These are phyloP conservation scores for Neuroscelio doddi DNA, from an alignment of 2,888 invertebrate species.

Conservation along the genomic window DNA sequence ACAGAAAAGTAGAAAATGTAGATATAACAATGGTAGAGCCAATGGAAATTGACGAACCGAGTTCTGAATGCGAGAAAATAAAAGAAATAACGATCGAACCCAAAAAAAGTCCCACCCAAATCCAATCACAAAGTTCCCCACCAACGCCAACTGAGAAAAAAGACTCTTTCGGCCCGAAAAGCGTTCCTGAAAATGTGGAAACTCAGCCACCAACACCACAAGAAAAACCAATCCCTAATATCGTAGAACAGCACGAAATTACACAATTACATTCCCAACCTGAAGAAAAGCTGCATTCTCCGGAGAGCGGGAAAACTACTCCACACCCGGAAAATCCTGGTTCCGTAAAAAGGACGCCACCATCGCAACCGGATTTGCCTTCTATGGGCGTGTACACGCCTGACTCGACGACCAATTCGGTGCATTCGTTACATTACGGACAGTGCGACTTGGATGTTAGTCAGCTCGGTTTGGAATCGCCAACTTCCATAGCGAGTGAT, in stretches of 20 bases:
- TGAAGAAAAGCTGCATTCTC: conserved; percentile 68
- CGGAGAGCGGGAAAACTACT: conserved; percentile 71
- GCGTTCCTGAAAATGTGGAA: conserved; percentile 34
- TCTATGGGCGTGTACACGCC: conserved; percentile 91
- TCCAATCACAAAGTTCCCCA: conserved; percentile 46
- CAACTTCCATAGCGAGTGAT: conserved; percentile 90
- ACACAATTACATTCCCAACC: conserved; percentile 56
- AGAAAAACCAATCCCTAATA: conserved; percentile 50
- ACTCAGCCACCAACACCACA: conserved; percentile 54
- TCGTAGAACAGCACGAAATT: conserved; percentile 35
- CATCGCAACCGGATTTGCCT: conserved; percentile 77
- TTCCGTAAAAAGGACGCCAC: conserved; percentile 74
- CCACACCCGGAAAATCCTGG: conserved; percentile 71
- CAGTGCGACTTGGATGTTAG: conserved; percentile 89
- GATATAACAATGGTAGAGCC: conserved; percentile 32
- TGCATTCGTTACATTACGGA: conserved; percentile 84
- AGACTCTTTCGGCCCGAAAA: conserved; percentile 7
- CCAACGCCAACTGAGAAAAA: conserved; percentile 26
- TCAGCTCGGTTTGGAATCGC: conserved; percentile 89
- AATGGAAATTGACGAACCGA: conserved; percentile 40
- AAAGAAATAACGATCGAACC: conserved; percentile 39
- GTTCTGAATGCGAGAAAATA: conserved; percentile 32
- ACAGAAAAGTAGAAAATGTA: conserved; percentile 22
- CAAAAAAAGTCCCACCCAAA: conserved; percentile 23
- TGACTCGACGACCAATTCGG: conserved; percentile 87